Evolutionary conservation across 2,797 vertebrate genomes (phyloP), one percentile per base, ranked within the genome.

Genomic region (Babyrousa celebensis): DNA sequence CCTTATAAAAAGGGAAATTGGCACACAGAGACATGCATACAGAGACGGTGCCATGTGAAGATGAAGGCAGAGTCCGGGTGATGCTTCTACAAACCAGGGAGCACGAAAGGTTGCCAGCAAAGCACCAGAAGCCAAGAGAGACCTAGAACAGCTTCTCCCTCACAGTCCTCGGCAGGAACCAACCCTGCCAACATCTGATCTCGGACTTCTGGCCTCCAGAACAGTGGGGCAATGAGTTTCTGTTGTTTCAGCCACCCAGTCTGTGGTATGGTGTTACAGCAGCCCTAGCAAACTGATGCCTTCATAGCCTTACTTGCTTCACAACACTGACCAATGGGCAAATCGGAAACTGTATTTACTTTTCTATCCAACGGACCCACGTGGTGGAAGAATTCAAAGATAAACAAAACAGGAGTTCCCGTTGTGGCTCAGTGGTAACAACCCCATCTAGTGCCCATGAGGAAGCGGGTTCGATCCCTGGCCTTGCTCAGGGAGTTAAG

Each of bases 341-440:
- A 88, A 12, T 18, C 29, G 20, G 86, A 90, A 95, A 77, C 62
- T 27, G 2, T 18, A 48, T 95, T 87, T 87, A 75, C 75, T 91
- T 84, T 83, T 43, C 62, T 88, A 52, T 6, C 70, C 85, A 89
- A 89, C 56, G 78, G 79, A 91, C 21, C 62, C 70, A 77, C 21
- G 43, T 36, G 7, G 0, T 27, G 20, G 54, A 70, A 20, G 91
- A 94, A 93, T 60, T 56, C 79, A 82, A 60, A 86, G 43, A 88
- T 32, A 63, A 78, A 83, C 18, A 67, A 86, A 65, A 62, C 54
- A 68, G 48, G 43, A 48, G 43, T 48, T 48, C 43, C 43, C 43
- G 6, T 48, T 48, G 43, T 48, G 43, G 43, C 43, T 48, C 43
- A 48, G 43, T 10, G 9, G 43, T 48, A 48, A 48, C 43, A 48